Conservation (phyloP, 1,140 invertebrate genomes). For the Plodia interpunctella region DNA sequence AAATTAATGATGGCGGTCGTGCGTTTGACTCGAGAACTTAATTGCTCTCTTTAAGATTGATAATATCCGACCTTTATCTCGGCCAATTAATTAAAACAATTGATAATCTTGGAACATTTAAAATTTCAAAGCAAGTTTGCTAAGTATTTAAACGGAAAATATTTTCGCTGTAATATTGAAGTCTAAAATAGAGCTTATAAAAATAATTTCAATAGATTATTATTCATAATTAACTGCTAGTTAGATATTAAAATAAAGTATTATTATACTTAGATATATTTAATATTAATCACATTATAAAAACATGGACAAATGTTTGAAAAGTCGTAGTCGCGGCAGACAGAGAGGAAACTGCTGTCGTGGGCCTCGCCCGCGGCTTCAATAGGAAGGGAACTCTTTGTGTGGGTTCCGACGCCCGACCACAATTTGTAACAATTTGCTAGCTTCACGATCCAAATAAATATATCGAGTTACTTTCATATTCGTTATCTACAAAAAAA, state of each 20-base stretch:
- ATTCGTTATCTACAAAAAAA: no score
- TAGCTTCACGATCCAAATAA: slow-evolving; percentile 18
- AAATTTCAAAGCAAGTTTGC: no score
- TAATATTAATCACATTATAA: no score
- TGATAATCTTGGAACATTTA: neutral
- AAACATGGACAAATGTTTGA: no score
- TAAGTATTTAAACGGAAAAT: no score
- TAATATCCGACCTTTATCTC: slow-evolving; percentile 9
- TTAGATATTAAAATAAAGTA: no score
- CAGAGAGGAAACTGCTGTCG: slow-evolving; percentile 8
- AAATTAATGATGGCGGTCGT: slow-evolving; percentile 23
- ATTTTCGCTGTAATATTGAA: no score
- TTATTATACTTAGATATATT: no score
- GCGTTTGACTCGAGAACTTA: slow-evolving; percentile 17
- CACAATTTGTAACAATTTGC: slow-evolving; percentile 46
- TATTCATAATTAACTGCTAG: no score
- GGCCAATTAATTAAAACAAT: slow-evolving; percentile 3
- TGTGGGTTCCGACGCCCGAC: slow-evolving; percentile 12
- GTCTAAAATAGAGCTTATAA: no score
- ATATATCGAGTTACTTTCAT: no score
- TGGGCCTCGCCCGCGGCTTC: neutral
- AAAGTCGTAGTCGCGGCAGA: neutral
- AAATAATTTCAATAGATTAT: no score
- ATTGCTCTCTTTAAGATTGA: slow-evolving; percentile 16
- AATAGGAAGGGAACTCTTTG: neutral